phyloP scores from a whole-genome alignment of 2,797 vertebrate genomes.

The Poecilia wingei region DNA sequence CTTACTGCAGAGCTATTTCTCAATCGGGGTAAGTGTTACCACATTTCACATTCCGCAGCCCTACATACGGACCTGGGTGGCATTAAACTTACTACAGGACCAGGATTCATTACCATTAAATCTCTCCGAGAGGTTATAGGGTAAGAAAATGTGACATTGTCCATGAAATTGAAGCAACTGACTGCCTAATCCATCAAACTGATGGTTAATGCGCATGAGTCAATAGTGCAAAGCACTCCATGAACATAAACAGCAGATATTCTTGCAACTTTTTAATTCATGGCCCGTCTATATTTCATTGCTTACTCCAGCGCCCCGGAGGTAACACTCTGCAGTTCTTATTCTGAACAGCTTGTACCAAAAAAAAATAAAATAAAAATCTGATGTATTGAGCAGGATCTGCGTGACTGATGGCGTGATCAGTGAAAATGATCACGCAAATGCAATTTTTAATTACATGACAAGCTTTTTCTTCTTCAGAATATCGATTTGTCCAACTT shows the following conservation, averaged over 20 bases:
- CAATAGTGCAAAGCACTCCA: slow-evolving; percentile 36
- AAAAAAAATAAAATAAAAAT: slow-evolving; percentile 34
- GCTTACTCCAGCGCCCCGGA: slow-evolving; percentile 43
- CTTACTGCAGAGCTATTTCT: slow-evolving; percentile 63
- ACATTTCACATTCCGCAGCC: slow-evolving; percentile 74
- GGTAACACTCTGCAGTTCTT: slow-evolving; percentile 57
- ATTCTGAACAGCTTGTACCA: slow-evolving; percentile 48
- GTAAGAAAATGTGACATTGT: slow-evolving; percentile 72
- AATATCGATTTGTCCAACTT: slow-evolving; percentile 56
- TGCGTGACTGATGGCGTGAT: slow-evolving; percentile 64
- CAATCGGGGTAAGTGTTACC: slow-evolving; percentile 56
- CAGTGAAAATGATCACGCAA: slow-evolving; percentile 66
- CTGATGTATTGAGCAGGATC: slow-evolving; percentile 49
- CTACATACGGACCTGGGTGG: slow-evolving; percentile 53
- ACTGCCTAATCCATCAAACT: slow-evolving; percentile 68
- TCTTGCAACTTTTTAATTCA: slow-evolving; percentile 62
- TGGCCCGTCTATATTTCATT: slow-evolving; percentile 66
- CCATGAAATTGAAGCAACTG: slow-evolving; percentile 72
- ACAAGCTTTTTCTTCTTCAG: slow-evolving; percentile 35
- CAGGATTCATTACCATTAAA: slow-evolving; percentile 76
- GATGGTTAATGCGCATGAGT: slow-evolving; percentile 57
- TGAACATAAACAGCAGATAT: slow-evolving; percentile 60
- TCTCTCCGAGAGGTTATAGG: slow-evolving; percentile 69
- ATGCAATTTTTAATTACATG: slow-evolving; percentile 68
- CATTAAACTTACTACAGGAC: slow-evolving; percentile 67